Evolutionary conservation across 2,888 invertebrate species (phyloP).

Genomic region (Carpatolechia fugitivella): DNA sequence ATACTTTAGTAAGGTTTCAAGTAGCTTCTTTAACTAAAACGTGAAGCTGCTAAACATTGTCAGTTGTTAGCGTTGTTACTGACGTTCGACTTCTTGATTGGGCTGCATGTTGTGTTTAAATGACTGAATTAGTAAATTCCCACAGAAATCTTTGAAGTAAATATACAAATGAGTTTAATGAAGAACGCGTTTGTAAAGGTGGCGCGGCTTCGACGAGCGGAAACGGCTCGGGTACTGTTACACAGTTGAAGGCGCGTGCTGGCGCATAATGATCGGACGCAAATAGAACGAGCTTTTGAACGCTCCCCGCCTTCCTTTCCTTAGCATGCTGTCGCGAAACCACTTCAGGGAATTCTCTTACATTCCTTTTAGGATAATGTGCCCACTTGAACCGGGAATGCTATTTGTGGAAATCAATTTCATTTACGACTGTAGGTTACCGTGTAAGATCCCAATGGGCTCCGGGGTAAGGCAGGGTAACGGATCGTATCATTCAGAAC

Average conservation of each 20-base stretch:
- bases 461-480: not conserved
- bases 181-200: slow-evolving; percentile 45
- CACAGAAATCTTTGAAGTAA: slow-evolving; percentile 29
- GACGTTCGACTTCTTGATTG: not conserved
- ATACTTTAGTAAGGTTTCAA: not conserved
- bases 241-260: slow-evolving; percentile 71
- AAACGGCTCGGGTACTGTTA: slow-evolving; percentile 70
- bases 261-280: slow-evolving; percentile 71
- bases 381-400: slow-evolving; percentile 16
- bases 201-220: slow-evolving; percentile 53
- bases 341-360: slow-evolving; percentile 60
- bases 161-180: slow-evolving; percentile 48
- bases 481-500: too few species aligned
- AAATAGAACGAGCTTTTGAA: slow-evolving; percentile 66
- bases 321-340: slow-evolving; percentile 65
- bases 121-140: slow-evolving; percentile 7
- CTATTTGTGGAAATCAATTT: slow-evolving; percentile 18
- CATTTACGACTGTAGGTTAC: slow-evolving; percentile 10
- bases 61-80: not conserved
- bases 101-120: not conserved
- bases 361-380: slow-evolving; percentile 48
- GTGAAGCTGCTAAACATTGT: not conserved
- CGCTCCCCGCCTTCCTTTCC: slow-evolving; percentile 44
- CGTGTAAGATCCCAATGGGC: slow-evolving; percentile 7
- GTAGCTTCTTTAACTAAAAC: not conserved